phyloP scores from a whole-genome alignment of 2,888 invertebrate genomes.

The Phania funesta region DNA sequence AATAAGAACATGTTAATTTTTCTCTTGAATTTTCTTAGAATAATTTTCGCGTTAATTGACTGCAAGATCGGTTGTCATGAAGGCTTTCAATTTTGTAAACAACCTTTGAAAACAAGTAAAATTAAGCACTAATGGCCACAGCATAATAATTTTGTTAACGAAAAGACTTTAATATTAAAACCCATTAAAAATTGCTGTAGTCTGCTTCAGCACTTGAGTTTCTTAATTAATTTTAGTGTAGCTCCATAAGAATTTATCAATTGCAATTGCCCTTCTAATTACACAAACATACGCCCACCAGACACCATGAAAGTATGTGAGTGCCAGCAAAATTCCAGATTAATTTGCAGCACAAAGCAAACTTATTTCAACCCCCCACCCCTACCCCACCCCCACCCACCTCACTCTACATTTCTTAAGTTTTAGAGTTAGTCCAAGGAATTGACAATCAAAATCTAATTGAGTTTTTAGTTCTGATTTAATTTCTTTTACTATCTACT shows the following conservation, averaged over 20 bases:
- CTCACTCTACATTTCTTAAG: background rate
- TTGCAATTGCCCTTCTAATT: background rate
- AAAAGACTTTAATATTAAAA: background rate
- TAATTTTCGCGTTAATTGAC: conserved; percentile 46
- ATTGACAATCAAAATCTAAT: conserved; percentile 57
- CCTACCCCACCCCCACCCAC: background rate
- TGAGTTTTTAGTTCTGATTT: conserved; percentile 45
- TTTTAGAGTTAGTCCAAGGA: conserved; percentile 9
- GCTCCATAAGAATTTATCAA: background rate
- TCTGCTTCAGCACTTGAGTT: background rate
- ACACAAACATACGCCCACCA: conserved; percentile 15
- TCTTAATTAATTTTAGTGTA: conserved; percentile 17
- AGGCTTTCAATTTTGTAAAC: conserved; percentile 10
- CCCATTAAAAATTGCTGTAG: too few relatives aligned
- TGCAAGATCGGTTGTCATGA: conserved; percentile 39
- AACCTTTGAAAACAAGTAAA: conserved; percentile 7
- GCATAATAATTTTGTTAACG: background rate
- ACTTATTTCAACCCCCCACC: background rate
- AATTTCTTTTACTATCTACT: background rate
- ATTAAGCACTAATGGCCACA: conserved; percentile 5
- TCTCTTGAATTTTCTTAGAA: background rate
- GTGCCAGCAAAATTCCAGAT: background rate
- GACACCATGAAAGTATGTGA: background rate
- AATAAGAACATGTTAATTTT: conserved; percentile 49
- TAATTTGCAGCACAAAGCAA: background rate